phyloP scores from a whole-genome alignment of 2,888 invertebrate species.

The Synanthedon andrenaeformis region DNA sequence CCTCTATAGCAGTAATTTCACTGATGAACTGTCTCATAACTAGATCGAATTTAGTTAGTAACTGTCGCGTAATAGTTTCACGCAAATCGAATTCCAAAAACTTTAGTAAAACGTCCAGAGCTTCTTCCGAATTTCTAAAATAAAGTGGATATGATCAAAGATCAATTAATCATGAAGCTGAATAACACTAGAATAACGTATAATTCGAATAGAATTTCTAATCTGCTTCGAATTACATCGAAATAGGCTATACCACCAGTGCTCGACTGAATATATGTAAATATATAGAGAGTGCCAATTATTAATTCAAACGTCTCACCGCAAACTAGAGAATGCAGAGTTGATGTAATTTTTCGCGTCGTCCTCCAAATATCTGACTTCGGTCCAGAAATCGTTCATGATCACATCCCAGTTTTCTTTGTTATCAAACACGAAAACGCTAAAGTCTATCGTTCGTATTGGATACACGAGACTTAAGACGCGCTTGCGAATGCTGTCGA shows the following conservation, averaged over 20 bases:
- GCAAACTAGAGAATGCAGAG: constrained; percentile 83
- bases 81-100: constrained; percentile 85
- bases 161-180: background rate
- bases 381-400: constrained; percentile 80
- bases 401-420: constrained; percentile 90
- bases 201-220: too few relatives aligned
- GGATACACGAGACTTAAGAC: constrained; percentile 82
- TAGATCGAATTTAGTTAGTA: constrained; percentile 85
- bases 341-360: constrained; percentile 89
- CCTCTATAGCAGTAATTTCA: constrained; percentile 81
- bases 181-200: background rate
- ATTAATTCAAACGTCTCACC: constrained; percentile 35
- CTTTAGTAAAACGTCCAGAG: constrained; percentile 82
- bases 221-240: background rate
- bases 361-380: constrained; percentile 79
- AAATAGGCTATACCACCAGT: too few relatives aligned
- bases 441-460: constrained; percentile 83
- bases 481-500: constrained; percentile 85
- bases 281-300: too few relatives aligned
- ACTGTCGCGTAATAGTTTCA: constrained; percentile 76
- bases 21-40: constrained; percentile 87
- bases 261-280: too few relatives aligned
- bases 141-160: background rate
- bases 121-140: constrained; percentile 81
- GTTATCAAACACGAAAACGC: constrained; percentile 82